A percentile compares a stretch with the other conserved stretches of the same genome.
phyloP scores from a whole-genome alignment of 2,888 invertebrate genomes.

The Troides oblongomaculatus region DNA sequence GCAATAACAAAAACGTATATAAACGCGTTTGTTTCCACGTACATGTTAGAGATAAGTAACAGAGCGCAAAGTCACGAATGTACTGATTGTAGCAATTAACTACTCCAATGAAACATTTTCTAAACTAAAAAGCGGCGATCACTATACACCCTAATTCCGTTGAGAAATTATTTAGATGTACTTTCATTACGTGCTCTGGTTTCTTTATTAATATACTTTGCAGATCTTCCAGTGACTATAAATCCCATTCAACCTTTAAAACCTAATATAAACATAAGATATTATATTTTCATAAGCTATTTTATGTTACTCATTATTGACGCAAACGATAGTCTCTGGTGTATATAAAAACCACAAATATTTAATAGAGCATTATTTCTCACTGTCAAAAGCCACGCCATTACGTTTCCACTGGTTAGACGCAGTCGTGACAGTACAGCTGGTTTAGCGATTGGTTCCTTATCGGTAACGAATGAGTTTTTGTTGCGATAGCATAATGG shows the following conservation, averaged over 20 bases:
- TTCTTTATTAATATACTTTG: not conserved
- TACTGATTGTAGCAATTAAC: slow-evolving; percentile 51
- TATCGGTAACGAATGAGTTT: slow-evolving; percentile 20
- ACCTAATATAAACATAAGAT: no score
- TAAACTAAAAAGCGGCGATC: slow-evolving; percentile 38
- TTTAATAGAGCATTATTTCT: not conserved
- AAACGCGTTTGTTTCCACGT: slow-evolving; percentile 28
- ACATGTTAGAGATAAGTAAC: slow-evolving; percentile 46
- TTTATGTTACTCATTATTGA: no score
- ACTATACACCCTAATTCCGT: slow-evolving; percentile 19
- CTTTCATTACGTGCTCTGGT: not conserved
- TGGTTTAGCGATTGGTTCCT: slow-evolving; percentile 13
- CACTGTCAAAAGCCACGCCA: not conserved
- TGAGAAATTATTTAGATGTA: slow-evolving; percentile 1
- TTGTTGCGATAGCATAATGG: slow-evolving; percentile 22
- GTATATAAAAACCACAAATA: no score
- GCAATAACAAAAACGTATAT: slow-evolving; percentile 6
- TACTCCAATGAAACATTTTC: slow-evolving; percentile 46
- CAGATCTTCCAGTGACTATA: not conserved
- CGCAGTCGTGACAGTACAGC: slow-evolving; percentile 8
- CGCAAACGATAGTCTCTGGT: no score
- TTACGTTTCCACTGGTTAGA: not conserved
- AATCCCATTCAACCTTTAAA: not conserved
- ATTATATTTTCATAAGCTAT: no score
- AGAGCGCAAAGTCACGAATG: slow-evolving; percentile 73